A percentile compares a stretch with the other conserved stretches of the same genome.
phyloP scores from a whole-genome alignment of 2,113 vertebrate genomes.

The Halichoerus grypus region DNA sequence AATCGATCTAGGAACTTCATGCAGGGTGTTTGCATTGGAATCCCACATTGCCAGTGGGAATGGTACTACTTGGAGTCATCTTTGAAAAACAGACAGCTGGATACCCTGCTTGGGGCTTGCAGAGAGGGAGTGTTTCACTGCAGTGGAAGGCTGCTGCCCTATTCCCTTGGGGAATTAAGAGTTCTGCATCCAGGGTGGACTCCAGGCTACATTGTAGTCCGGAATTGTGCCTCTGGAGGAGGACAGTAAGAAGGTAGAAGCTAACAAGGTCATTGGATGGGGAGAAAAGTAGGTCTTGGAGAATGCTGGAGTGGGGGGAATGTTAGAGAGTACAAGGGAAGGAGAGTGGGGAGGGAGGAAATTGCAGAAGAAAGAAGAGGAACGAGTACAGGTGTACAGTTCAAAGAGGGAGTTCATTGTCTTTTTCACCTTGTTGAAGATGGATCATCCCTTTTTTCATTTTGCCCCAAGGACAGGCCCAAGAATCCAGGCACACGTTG shows the following conservation, averaged over 20 bases:
- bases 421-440: slow-evolving; percentile 27
- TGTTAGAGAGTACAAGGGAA: background rate
- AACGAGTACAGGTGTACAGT: background rate
- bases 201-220: background rate
- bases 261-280: background rate
- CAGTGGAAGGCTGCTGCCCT: background rate
- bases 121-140: background rate
- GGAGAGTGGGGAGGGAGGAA: background rate
- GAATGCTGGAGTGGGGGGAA: background rate
- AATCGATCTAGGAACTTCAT: background rate
- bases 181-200: background rate
- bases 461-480: background rate
- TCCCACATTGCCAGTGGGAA: background rate
- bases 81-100: background rate
- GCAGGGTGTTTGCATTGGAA: background rate
- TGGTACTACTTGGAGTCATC: background rate
- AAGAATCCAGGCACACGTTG: background rate
- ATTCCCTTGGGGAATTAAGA: background rate
- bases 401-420: background rate
- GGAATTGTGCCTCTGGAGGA: slow-evolving; percentile 2
- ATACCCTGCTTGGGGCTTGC: background rate
- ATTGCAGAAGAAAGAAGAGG: background rate
- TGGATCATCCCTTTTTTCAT: background rate
- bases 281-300: background rate
- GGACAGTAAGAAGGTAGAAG: background rate